phyloP scores from a whole-genome alignment of 2,113 vertebrate species.

The Pyxicephalus adspersus region DNA sequence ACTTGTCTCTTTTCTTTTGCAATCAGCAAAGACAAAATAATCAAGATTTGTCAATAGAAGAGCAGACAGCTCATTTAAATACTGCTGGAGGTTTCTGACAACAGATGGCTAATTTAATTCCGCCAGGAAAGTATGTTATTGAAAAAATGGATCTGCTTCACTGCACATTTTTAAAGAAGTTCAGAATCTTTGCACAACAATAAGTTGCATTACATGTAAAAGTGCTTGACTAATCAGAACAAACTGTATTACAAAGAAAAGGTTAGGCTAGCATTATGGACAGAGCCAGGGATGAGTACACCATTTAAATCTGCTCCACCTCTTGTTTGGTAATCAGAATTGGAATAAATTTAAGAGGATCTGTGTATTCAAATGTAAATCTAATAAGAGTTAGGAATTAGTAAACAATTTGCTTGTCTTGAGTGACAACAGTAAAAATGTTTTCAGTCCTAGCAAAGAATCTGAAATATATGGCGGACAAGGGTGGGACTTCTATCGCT shows the following conservation, averaged over 20 bases:
- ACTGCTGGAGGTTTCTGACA: conserved; percentile 26
- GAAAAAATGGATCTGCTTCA: conserved; percentile 23
- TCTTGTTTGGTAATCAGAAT: no score
- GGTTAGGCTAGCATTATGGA: not conserved
- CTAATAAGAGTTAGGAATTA: no score
- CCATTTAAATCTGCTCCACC: no score
- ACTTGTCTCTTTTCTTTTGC: conserved; percentile 14
- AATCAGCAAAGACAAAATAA: conserved; percentile 33
- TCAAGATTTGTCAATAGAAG: conserved; percentile 3
- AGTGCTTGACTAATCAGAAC: conserved; percentile 21
- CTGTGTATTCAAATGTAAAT: no score
- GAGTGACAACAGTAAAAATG: no score
- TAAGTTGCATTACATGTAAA: not conserved
- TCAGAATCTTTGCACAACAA: not conserved
- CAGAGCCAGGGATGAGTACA: no score
- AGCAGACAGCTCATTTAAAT: conserved; percentile 22
- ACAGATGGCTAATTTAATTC: conserved; percentile 29
- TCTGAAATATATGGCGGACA: no score
- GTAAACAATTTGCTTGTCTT: no score
- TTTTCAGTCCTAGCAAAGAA: no score
- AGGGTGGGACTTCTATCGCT: no score
- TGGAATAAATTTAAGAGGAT: no score
- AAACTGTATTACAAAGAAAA: conserved; percentile 3
- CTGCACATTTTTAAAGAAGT: not conserved
- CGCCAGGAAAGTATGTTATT: conserved; percentile 3